These are phyloP conservation scores for Entosphenus tridentatus DNA, from an alignment of 2,113 vertebrate species.

Conservation along the genomic window DNA sequence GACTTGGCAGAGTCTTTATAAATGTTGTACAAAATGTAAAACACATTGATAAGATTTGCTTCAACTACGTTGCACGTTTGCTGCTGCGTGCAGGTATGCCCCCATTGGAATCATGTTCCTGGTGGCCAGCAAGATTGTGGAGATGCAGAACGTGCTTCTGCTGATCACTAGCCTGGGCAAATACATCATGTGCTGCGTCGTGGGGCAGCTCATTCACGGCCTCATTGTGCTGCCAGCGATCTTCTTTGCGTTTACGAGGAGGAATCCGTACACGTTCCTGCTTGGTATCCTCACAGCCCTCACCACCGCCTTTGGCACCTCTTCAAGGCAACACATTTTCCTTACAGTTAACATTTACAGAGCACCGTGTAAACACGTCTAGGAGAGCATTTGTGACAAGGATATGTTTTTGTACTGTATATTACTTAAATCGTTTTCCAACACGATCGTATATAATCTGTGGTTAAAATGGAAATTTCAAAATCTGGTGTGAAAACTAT, in stretches of 20 bases:
- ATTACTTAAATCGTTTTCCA: too few relatives aligned
- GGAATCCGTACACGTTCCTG: constrained; percentile 58
- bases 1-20: too few relatives aligned
- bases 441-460: too few relatives aligned
- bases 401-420: too few relatives aligned
- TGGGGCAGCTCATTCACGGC: constrained; percentile 52
- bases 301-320: constrained; percentile 57
- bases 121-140: constrained; percentile 54
- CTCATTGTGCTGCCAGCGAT: constrained; percentile 39
- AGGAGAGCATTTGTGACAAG: too few relatives aligned
- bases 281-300: constrained; percentile 45
- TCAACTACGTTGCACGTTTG: too few relatives aligned
- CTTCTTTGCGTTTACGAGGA: constrained; percentile 46
- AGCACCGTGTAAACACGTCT: too few relatives aligned
- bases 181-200: constrained; percentile 50
- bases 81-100: constrained; percentile 34
- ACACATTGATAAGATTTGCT: too few relatives aligned
- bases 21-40: too few relatives aligned
- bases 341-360: too few relatives aligned
- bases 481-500: too few relatives aligned
- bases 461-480: too few relatives aligned
- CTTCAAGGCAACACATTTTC: constrained; percentile 35
- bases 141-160: constrained; percentile 34
- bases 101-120: constrained; percentile 70
- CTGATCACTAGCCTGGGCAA: constrained; percentile 52